phyloP scores from a whole-genome alignment of 2,888 invertebrate genomes.

The Tenthredo notha region DNA sequence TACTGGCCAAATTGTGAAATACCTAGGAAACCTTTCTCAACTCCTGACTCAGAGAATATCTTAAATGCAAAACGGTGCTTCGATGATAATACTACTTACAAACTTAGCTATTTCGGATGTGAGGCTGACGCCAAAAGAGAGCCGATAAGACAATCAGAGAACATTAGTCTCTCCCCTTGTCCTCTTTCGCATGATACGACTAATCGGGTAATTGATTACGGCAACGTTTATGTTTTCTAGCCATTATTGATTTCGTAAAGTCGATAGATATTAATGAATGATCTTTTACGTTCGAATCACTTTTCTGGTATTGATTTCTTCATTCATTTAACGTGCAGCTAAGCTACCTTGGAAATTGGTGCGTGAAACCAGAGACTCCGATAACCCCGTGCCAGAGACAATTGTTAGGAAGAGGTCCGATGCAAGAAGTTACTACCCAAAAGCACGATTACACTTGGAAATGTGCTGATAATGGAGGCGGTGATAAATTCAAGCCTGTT shows the following conservation, averaged over 20 bases:
- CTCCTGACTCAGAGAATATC: constrained; percentile 65
- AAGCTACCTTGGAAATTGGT: constrained; percentile 74
- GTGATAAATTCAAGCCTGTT: constrained; percentile 58
- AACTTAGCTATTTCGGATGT: constrained; percentile 72
- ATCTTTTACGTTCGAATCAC: neutral
- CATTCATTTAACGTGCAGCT: constrained; percentile 61
- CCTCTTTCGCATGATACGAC: constrained; percentile 71
- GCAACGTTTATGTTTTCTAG: neutral
- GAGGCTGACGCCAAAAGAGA: constrained; percentile 64
- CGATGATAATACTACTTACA: constrained; percentile 74
- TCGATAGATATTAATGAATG: neutral
- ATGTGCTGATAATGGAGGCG: neutral
- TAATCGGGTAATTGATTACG: constrained; percentile 62
- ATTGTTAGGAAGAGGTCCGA: constrained; percentile 66
- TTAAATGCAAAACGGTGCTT: constrained; percentile 69
- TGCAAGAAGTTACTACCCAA: constrained; percentile 82
- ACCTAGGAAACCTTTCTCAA: constrained; percentile 63
- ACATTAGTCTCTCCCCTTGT: constrained; percentile 65
- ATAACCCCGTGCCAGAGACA: constrained; percentile 71
- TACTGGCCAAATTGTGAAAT: constrained; percentile 71
- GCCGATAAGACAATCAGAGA: constrained; percentile 63
- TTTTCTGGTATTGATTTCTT: neutral
- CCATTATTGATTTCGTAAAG: neutral
- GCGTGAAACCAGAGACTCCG: constrained; percentile 66
- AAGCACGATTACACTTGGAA: constrained; percentile 82